These are phyloP conservation scores for Eristalinus aeneus DNA, from an alignment of 2,888 invertebrate genomes.

Conservation along the genomic window DNA sequence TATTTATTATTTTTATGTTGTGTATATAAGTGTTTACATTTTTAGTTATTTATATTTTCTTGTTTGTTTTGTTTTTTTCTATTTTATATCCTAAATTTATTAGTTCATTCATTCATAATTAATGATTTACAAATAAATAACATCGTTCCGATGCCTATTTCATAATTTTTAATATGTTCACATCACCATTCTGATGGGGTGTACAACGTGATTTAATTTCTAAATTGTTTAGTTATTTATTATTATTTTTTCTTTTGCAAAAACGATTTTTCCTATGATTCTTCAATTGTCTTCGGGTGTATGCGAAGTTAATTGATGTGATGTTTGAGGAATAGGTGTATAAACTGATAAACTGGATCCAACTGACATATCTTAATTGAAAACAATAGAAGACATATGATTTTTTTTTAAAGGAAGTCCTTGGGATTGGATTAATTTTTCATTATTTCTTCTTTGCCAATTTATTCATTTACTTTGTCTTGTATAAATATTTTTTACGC, in stretches of 20 bases:
- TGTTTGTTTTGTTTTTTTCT: constrained; percentile 33
- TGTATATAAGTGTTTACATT: constrained; percentile 63
- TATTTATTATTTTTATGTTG: constrained; percentile 20
- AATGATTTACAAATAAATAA: constrained; percentile 25
- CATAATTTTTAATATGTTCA: constrained; percentile 13
- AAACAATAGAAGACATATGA: constrained; percentile 1
- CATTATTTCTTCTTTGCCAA: constrained; percentile 35
- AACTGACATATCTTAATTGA: background rate
- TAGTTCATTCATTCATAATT: constrained; percentile 24
- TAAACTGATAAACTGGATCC: constrained; percentile 1
- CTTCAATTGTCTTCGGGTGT: background rate
- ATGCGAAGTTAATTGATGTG: constrained; percentile 68
- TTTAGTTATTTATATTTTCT: constrained; percentile 31
- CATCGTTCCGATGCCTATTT: constrained; percentile 41
- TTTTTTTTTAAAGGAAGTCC: constrained; percentile 48
- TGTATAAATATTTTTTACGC: constrained; percentile 59
- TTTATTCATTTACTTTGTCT: background rate
- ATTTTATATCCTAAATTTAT: constrained; percentile 51
- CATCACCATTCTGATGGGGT: background rate
- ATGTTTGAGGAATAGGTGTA: background rate
- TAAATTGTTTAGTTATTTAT: constrained; percentile 40
- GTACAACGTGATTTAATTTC: constrained; percentile 14
- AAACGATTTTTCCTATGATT: background rate
- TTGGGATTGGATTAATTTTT: constrained; percentile 60
- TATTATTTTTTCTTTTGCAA: too few relatives aligned